These are phyloP conservation scores for Ibycter americanus DNA, from an alignment of 2,797 vertebrate species.

Conservation along the genomic window DNA sequence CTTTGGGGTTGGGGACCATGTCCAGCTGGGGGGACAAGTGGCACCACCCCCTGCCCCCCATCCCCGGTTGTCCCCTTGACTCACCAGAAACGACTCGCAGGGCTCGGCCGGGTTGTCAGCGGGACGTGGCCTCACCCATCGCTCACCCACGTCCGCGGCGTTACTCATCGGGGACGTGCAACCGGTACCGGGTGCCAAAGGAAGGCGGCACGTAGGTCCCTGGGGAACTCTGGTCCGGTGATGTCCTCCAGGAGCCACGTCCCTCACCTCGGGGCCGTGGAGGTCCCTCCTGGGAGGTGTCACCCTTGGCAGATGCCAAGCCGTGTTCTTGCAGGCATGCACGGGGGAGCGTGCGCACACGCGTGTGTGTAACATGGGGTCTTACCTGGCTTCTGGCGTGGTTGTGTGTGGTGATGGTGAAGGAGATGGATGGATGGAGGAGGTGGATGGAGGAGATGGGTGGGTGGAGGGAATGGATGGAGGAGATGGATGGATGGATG, in stretches of 20 bases:
- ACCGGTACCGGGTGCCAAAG: neutral
- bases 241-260: accelerated
- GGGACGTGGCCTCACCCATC: neutral
- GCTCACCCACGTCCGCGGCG: neutral
- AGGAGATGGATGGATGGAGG: too few species aligned
- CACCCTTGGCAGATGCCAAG: too few species aligned
- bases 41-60: neutral
- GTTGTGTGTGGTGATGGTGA: too few species aligned
- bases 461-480: too few species aligned
- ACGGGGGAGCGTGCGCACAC: too few species aligned
- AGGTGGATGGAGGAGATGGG: too few species aligned
- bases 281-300: too few species aligned
- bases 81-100: neutral
- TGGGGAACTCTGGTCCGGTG: accelerated
- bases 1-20: neutral
- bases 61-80: neutral
- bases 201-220: neutral
- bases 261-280: too few species aligned
- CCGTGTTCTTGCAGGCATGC: too few species aligned
- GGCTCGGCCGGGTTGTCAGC: neutral
- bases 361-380: too few species aligned
- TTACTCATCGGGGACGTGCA: neutral
- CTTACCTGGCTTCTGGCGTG: too few species aligned
- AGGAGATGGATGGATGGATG: too few species aligned
- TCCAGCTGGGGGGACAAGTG: neutral